These are phyloP conservation scores for Ectemnius lituratus DNA, from an alignment of 2,888 invertebrate species.

Conservation along the genomic window DNA sequence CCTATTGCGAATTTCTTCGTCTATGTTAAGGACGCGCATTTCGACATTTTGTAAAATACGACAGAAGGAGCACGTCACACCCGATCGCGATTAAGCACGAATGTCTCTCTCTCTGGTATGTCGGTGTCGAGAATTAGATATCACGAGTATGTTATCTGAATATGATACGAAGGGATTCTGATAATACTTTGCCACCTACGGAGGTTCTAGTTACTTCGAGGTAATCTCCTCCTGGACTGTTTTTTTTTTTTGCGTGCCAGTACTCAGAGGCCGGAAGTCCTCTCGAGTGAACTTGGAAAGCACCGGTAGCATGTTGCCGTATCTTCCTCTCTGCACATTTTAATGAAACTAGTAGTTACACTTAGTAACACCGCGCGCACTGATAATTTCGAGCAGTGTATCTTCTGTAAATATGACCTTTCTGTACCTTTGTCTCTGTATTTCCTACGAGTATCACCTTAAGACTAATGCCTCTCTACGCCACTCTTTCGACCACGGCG, in stretches of 20 bases:
- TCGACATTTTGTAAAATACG: too few species aligned
- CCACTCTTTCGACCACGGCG: neutral
- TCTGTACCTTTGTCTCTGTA: constrained; percentile 13
- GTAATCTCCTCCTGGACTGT: constrained; percentile 46
- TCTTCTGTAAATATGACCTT: constrained; percentile 56
- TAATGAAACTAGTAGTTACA: constrained; percentile 40
- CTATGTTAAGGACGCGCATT: too few species aligned
- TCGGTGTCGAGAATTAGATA: neutral
- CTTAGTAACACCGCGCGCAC: constrained; percentile 35
- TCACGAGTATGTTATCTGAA: constrained; percentile 10
- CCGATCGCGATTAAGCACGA: too few species aligned
- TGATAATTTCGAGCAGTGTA: constrained; percentile 18
- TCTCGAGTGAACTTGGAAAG: constrained; percentile 54
- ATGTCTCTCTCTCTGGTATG: neutral
- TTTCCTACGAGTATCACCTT: too few species aligned
- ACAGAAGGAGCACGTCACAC: neutral
- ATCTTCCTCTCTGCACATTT: constrained; percentile 58
- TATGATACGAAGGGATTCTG: neutral
- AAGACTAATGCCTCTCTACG: neutral
- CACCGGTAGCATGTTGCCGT: constrained; percentile 63
- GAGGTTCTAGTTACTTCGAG: constrained; percentile 56
- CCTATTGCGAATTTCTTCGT: too few species aligned
- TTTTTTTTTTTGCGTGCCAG: constrained; percentile 35
- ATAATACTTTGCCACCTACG: constrained; percentile 57
- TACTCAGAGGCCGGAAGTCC: constrained; percentile 45